These are phyloP conservation scores for Beaufortia kweichowensis DNA, from an alignment of 2,113 vertebrate genomes.

Conservation along the genomic window DNA sequence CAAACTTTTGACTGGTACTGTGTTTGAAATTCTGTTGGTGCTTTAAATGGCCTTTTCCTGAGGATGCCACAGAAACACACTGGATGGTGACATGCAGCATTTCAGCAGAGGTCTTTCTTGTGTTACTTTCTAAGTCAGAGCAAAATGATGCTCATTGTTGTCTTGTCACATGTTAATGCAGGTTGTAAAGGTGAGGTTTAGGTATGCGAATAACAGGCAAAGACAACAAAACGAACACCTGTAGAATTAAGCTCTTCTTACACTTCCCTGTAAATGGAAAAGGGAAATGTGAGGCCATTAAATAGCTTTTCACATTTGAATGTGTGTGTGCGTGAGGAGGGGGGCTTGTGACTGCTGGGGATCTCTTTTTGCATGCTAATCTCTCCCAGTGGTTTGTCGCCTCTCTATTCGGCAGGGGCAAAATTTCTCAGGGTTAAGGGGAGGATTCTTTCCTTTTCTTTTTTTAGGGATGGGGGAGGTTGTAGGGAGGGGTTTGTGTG, in stretches of 20 bases:
- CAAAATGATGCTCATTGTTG: neutral
- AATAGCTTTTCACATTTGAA: conserved; percentile 33
- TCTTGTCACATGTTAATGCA: neutral
- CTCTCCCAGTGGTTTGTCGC: conserved; percentile 9
- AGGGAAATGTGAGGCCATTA: conserved; percentile 30
- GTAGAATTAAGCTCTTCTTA: neutral
- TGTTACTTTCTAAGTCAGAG: neutral
- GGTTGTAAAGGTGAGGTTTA: conserved; percentile 23
- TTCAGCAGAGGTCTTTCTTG: too few relatives aligned
- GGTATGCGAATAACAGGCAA: neutral
- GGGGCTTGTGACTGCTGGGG: conserved; percentile 28
- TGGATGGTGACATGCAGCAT: too few relatives aligned
- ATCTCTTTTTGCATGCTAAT: conserved; percentile 42
- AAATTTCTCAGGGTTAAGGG: conserved; percentile 21
- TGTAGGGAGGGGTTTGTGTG: neutral
- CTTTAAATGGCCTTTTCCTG: neutral
- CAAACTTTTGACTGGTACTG: too few relatives aligned
- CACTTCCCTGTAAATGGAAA: conserved; percentile 36
- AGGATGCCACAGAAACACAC: neutral
- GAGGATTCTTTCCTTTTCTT: conserved; percentile 4
- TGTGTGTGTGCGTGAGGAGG: neutral
- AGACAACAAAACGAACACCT: conserved; percentile 28
- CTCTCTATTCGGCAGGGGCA: conserved; percentile 2
- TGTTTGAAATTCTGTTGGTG: too few relatives aligned
- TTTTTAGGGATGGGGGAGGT: conserved; percentile 22